Base-by-base conservation (phyloP, 1,140 invertebrate species). In the Eueides isabella region DNA sequence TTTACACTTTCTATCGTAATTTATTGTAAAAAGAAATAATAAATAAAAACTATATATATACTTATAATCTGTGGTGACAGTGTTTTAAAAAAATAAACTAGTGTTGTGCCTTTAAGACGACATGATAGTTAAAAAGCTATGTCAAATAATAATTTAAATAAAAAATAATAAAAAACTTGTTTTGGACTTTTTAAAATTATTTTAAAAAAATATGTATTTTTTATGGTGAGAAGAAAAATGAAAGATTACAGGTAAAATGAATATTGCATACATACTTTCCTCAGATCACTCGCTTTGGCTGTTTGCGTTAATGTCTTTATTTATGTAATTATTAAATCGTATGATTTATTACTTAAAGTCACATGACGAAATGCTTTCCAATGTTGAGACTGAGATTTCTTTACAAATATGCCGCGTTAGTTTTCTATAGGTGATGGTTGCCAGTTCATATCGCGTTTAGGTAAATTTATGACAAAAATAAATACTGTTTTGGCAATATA, bases 261-360 rank as follows among this genome's bases (percentile, higher is more conserved):
- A 81, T 78, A 76, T 77, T 79, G 74, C 64, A 77, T 79, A 29
- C 61, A 62, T 67, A 76, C 80, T 81, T 81, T 81, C 78, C 28
- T 65, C 55, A 55, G 19, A 33, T 55, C 61, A 16, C 68, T 4
- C 61, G 28, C 68, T 23, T 55, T 38, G 35, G 44, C 61, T 71
- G 55, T 69, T 76, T 67, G 38, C 64, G n/a, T 44, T 66, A 35
- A 28, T 55, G 19, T 19, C 41, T 55, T 23, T 71, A 66, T 55
- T 55, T 71, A 69, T 70, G 68, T 76, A 72, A 76, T 65, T 76
- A 71, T 44, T 73, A 72, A 31, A 35, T 67, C 62, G 41, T 63
- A 11, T 62, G 48, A 67, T 67, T 26, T 30, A 19, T 70, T 63
- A 74, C 70, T 70, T 29, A 31, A 11, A 35, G 29, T 61, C 44